Percentiles rank a stretch among this genome's conserved stretches.
Conservation (phyloP, 1,140 invertebrate genomes). For the Chionoecetes opilio region DNA sequence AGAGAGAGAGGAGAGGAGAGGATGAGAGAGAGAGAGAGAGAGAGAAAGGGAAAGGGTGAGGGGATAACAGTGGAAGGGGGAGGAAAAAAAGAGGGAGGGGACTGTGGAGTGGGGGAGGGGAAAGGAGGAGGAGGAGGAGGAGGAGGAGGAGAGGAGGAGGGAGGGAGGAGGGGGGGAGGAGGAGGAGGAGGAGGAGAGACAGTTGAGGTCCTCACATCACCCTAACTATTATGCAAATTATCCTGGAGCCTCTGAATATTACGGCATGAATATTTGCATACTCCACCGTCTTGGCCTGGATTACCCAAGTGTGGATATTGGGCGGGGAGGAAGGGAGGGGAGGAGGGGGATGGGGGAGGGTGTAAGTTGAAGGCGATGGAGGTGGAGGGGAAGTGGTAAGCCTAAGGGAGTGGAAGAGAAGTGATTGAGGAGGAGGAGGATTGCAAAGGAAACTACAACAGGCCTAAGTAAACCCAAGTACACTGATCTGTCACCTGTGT, state of each 20-base stretch:
- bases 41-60: no score
- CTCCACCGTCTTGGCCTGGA: neutral
- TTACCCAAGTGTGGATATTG: neutral
- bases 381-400: neutral
- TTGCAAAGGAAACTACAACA: no score
- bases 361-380: no score
- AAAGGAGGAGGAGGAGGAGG: neutral
- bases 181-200: neutral
- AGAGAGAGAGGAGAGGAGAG: no score
- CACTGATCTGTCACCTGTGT: no score
- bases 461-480: no score
- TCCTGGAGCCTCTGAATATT: neutral
- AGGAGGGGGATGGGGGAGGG: neutral
- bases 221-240: constrained; percentile 21
- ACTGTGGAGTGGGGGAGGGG: no score
- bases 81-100: neutral
- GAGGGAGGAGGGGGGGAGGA: neutral
- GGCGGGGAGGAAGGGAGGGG: neutral
- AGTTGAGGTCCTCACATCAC: neutral
- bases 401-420: no score
- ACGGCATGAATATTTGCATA: constrained; percentile 20
- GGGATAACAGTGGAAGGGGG: no score
- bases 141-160: neutral
- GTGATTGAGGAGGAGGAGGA: neutral
- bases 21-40: no score